Base-by-base conservation (phyloP, 1,140 invertebrate genomes). In the Stegodyphus mimosarum region DNA sequence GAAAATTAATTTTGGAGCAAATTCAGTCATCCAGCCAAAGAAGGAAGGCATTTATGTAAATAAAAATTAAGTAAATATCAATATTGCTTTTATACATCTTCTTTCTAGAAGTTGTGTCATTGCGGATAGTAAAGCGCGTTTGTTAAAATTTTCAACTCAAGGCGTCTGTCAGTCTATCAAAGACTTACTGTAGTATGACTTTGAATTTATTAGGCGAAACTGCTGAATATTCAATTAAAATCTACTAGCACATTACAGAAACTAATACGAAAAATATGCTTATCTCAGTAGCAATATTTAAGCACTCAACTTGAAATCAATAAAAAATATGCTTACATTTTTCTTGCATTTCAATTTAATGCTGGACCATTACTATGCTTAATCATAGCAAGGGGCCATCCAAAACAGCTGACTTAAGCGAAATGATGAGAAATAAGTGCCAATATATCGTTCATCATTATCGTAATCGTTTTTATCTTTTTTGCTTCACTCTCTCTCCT, bases 361-460 rank as follows among this genome's bases (percentile, higher is more conserved):
- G 18, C 48, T 55, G 53, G 66, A 79, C 55, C 66, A 79, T 79
- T 79, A 79, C 67, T 55, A 71, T 55, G 51, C 51, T 79, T 79
- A 79, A 79, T 71, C 77, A 79, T 79, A 79, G 33, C 55, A n/a
- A 15, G 18, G 50, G 51, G 33, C 77, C 66, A 79, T 79, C 77
- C 7, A 11, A 55, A 79, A 70, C 77, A 79, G 66, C 77, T 79
- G 77, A 69, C 60, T 77, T 77, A n/a, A 63, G 74, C 49, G 13
- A 79, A 79, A 53, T 52, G 55, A 70, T 60, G 69, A 60, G 77
- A 79, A 70, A 64, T 50, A 70, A 53, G 50, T 70, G 51, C 66
- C 67, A 51, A 79, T 70, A 70, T 55, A 48, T 79, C 66, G 77
- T 79, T 51, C 49, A 79, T 79, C 67, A 79, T 79, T 70, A 70